phyloP scores from a whole-genome alignment of 2,888 invertebrate species.

The Meteorus cinctellus region DNA sequence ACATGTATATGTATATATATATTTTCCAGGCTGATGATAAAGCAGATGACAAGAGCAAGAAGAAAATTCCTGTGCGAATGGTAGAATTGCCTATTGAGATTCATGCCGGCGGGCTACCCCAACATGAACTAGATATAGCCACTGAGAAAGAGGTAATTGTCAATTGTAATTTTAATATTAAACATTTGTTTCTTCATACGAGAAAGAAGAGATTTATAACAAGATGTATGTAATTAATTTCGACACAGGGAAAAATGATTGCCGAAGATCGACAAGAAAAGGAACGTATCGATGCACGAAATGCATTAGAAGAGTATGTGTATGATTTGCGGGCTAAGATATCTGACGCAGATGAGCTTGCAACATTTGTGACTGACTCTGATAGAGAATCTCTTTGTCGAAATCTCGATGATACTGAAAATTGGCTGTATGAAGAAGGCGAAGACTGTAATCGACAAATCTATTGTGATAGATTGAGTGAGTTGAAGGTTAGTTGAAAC shows the following conservation, averaged over 20 bases:
- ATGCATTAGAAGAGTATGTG: conserved; percentile 98
- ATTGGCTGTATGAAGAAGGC: conserved; percentile 98
- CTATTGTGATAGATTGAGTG: conserved; percentile 72
- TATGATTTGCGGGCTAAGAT: conserved; percentile 96
- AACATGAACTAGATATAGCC: conserved; percentile 82
- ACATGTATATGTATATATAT: not conserved
- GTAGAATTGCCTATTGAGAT: conserved; percentile 89
- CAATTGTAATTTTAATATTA: not conserved
- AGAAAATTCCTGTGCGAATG: conserved; percentile 86
- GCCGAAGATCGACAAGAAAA: conserved; percentile 93
- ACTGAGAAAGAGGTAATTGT: conserved; percentile 85
- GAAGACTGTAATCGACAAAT: conserved; percentile 91
- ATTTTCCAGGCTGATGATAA: conserved; percentile 71
- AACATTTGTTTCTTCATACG: not conserved
- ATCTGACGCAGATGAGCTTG: conserved; percentile 83
- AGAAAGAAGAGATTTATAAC: not conserved
- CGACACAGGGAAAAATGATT: conserved; percentile 83
- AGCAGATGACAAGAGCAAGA: conserved; percentile 80
- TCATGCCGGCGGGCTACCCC: conserved; percentile 82
- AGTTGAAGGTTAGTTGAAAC: conserved; percentile 60
- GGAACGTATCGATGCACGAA: conserved; percentile 95
- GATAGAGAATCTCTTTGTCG: conserved; percentile 80
- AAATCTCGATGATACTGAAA: conserved; percentile 89
- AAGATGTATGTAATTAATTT: conserved; percentile 21
- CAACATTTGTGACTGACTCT: conserved; percentile 83